A percentile compares a stretch with the other conserved stretches of the same genome.
Conservation (phyloP, 1,140 invertebrate species). For the Dinoponera quadriceps region DNA sequence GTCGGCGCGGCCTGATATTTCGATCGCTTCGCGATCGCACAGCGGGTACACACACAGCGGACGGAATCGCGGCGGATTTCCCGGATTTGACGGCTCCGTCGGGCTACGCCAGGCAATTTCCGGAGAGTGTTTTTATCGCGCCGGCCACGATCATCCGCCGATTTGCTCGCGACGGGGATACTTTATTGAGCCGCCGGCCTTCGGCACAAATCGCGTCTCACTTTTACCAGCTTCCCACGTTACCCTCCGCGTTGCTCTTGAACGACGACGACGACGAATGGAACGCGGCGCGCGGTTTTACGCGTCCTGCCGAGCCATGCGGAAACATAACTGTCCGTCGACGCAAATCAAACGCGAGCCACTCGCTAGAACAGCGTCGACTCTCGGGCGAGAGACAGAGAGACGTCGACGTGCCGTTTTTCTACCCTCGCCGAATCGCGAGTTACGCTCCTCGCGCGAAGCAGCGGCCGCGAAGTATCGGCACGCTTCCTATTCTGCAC, state of each 20-base stretch:
- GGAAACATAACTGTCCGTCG: conserved; percentile 37
- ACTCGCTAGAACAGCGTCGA: background rate
- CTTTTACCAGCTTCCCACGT: conserved; percentile 47
- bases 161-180: conserved; percentile 19
- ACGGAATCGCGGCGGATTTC: background rate
- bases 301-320: conserved; percentile 36
- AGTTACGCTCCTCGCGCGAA: too few species aligned
- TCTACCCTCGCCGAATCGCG: too few species aligned
- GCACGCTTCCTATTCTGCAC: too few species aligned
- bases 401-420: too few species aligned
- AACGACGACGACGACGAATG: background rate
- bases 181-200: conserved; percentile 37
- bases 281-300: conserved; percentile 28
- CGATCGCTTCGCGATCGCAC: background rate
- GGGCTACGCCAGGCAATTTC: conserved; percentile 11
- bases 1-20: background rate
- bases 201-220: conserved; percentile 14
- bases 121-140: conserved; percentile 35
- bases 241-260: conserved; percentile 26
- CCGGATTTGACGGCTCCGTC: background rate
- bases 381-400: too few species aligned
- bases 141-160: conserved; percentile 14
- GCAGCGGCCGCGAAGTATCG: too few species aligned
- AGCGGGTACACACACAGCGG: too few species aligned
- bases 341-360: conserved; percentile 24